Percentiles rank a stretch among this genome's conserved stretches.
These are phyloP conservation scores for Isoperla grammatica DNA, from an alignment of 2,888 invertebrate species.

Conservation along the genomic window DNA sequence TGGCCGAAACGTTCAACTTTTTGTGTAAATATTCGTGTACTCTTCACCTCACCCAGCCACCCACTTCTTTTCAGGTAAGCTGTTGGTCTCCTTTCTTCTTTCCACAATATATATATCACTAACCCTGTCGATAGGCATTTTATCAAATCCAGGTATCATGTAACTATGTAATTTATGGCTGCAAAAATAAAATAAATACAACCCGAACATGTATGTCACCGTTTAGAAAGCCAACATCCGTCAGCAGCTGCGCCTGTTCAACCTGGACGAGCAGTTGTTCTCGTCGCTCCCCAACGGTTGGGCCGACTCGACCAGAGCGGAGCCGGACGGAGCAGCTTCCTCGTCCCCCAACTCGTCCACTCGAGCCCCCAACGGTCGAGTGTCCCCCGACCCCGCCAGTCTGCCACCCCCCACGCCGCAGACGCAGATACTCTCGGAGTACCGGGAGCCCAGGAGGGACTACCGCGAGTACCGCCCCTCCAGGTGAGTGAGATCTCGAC, in stretches of 20 bases:
- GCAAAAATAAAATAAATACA: no score
- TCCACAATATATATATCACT: no score
- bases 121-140: no score
- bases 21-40: no score
- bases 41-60: no score
- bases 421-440: conserved; percentile 52
- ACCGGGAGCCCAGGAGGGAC: conserved; percentile 50
- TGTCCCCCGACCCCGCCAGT: background rate
- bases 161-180: no score
- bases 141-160: no score
- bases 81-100: no score
- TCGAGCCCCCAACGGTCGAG: conserved; percentile 41
- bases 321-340: conserved; percentile 60
- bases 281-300: conserved; percentile 52
- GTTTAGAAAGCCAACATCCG: conserved; percentile 49
- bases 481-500: conserved; percentile 27
- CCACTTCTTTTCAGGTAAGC: no score
- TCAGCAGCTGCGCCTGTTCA: conserved; percentile 67
- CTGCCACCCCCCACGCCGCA: conserved; percentile 46
- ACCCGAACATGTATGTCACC: no score
- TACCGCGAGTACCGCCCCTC: conserved; percentile 48
- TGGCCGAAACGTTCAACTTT: no score
- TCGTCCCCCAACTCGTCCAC: conserved; percentile 50
- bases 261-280: conserved; percentile 52
- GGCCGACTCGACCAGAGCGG: conserved; percentile 33